phyloP scores from a whole-genome alignment of 1,140 invertebrate genomes.

The Drosophila kurseongensis region DNA sequence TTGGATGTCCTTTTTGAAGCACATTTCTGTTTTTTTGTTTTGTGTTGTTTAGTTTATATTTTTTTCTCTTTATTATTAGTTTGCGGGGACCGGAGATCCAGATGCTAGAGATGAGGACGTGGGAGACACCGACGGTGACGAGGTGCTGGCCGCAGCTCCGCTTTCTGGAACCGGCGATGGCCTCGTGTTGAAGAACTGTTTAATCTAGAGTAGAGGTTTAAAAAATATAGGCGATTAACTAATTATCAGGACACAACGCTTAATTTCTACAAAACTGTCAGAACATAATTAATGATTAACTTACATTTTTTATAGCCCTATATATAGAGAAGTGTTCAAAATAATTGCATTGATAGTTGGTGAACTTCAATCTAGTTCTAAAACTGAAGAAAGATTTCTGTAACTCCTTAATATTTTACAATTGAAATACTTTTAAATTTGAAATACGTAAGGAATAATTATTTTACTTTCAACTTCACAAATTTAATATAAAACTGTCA shows the following conservation, averaged over 20 bases:
- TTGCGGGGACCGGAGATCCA: conserved; percentile 80
- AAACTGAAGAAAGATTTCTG: too few species aligned
- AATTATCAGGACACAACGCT: neutral
- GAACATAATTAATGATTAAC: too few species aligned
- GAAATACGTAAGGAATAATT: too few species aligned
- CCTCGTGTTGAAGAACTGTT: conserved; percentile 80
- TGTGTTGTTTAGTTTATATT: conserved; percentile 59
- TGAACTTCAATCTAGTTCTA: too few species aligned
- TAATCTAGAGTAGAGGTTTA: conserved; percentile 59
- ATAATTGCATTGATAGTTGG: too few species aligned
- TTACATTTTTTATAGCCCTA: too few species aligned
- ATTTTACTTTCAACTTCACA: too few species aligned
- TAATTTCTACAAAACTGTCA: neutral
- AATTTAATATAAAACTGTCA: too few species aligned
- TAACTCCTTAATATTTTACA: too few species aligned
- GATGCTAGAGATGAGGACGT: conserved; percentile 80
- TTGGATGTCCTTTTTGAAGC: conserved; percentile 57
- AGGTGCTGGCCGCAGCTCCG: conserved; percentile 59
- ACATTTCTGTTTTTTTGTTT: conserved; percentile 59
- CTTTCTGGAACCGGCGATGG: conserved; percentile 65
- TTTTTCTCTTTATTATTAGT: conserved; percentile 61
- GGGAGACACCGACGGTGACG: conserved; percentile 76
- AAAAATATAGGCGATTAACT: neutral
- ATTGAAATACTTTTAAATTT: too few species aligned
- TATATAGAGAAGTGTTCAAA: too few species aligned